Base-by-base conservation (phyloP, 2,888 invertebrate genomes). In the Eledona agricola region DNA sequence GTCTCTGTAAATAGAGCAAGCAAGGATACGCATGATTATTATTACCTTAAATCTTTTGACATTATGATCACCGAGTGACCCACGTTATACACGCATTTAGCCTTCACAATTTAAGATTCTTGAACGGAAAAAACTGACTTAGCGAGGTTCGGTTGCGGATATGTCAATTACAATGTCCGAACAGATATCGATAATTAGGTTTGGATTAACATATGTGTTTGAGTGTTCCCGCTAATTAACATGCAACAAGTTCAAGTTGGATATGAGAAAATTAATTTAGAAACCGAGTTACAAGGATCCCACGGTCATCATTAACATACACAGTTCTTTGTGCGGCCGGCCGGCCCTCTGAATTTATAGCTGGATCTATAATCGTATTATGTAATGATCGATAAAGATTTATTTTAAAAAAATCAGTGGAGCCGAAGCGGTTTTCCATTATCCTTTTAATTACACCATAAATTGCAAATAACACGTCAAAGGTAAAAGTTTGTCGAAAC, bases 231-330 rank as follows among this genome's bases (percentile, higher is more conserved):
- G 28, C 37, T 35, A 51, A 51, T 51, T 51, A 51, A 45, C 51
- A 51, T 51, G 34, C 51, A 37, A 31, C 23, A 23, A 28, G 29
- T 35, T 53, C 28, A 40, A 50, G 26, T 26, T 52, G 31, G 49
- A 46, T 56, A 53, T 57, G 51, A 35, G 53, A 53, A 56, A 53
- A 53, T 46, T 35, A 46, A 53, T 37, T 38, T 43, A 40, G 43
- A 19, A 40, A 22, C 35, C 25, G 5, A 56, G 47, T 35, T 51
- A 52, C 29, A 45, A 43, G 43, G 49, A 51, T 55, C 58, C 55
- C 55, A 58, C 55, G 58, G 55, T 55, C 29, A 35, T 49, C 51
- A 51, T 43, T 51, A 34, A 51, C 51, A 51, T 51, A 51, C 28
- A 43, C 43, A 37, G 11, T 51, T 51, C 42, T 42, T 51, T 51